phyloP scores from a whole-genome alignment of 2,797 vertebrate genomes.

The Chelon labrosus region DNA sequence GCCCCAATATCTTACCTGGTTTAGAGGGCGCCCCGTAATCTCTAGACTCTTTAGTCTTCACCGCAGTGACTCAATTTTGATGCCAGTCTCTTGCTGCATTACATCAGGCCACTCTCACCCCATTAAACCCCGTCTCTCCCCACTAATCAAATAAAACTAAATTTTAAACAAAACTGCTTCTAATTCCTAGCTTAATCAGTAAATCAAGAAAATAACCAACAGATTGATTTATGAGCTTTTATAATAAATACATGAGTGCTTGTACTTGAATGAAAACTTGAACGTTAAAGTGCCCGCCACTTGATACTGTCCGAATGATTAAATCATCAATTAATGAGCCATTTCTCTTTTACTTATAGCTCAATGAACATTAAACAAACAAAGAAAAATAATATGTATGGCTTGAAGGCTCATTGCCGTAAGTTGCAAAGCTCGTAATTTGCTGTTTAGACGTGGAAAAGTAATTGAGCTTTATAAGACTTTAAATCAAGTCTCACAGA shows the following conservation, averaged over 20 bases:
- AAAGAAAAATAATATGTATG: conserved; percentile 7
- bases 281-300: background rate
- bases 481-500: conserved; percentile 19
- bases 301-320: background rate
- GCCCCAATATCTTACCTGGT: too few species aligned
- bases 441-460: conserved; percentile 15
- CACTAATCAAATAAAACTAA: too few species aligned
- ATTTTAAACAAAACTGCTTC: too few species aligned
- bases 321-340: background rate
- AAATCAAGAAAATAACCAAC: background rate
- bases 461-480: conserved; percentile 8
- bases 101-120: too few species aligned
- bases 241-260: too few species aligned
- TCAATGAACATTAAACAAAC: background rate
- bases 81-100: too few species aligned
- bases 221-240: background rate
- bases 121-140: too few species aligned
- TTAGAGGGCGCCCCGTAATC: too few species aligned
- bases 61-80: too few species aligned
- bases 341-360: conserved; percentile 18
- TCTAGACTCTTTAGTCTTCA: too few species aligned
- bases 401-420: conserved; percentile 7
- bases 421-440: conserved; percentile 10
- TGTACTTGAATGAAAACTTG: background rate
- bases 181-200: background rate